Conservation (phyloP, 2,888 invertebrate genomes). For the Esperia sulphurella region DNA sequence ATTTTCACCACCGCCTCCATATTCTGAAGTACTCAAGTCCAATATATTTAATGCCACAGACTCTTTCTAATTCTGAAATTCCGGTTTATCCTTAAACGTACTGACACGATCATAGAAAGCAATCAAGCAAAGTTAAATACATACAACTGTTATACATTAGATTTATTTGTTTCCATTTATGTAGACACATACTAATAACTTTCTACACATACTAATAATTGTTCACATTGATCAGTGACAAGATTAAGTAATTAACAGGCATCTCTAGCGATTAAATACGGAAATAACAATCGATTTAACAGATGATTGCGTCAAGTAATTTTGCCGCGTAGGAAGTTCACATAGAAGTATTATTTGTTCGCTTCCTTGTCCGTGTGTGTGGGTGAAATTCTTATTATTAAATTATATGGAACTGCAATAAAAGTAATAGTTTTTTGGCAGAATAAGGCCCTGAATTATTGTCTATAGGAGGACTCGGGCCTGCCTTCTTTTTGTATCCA, state of each 20-base stretch:
- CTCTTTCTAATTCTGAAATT: no score
- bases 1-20: no score
- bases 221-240: not conserved
- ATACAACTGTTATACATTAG: not conserved
- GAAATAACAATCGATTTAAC: conserved; percentile 3
- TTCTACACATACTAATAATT: conserved; percentile 2
- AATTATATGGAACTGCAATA: no score
- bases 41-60: no score
- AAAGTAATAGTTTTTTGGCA: no score
- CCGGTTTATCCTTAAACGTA: no score
- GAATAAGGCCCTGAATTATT: no score
- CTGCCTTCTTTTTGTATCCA: no score
- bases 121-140: no score
- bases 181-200: conserved; percentile 1
- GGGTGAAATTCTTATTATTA: conserved; percentile 14
- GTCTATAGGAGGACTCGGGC: no score
- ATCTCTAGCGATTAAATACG: conserved; percentile 8
- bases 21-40: no score
- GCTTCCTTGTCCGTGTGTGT: conserved; percentile 23
- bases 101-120: no score
- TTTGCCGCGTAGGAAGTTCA: conserved; percentile 12
- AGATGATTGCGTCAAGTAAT: not conserved
- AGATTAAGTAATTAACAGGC: conserved; percentile 9
- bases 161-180: not conserved
- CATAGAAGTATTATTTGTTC: conserved; percentile 13